Percentiles rank a stretch among this genome's conserved stretches.
Conservation (phyloP, 2,113 vertebrate species). For the Larimichthys polyactis region DNA sequence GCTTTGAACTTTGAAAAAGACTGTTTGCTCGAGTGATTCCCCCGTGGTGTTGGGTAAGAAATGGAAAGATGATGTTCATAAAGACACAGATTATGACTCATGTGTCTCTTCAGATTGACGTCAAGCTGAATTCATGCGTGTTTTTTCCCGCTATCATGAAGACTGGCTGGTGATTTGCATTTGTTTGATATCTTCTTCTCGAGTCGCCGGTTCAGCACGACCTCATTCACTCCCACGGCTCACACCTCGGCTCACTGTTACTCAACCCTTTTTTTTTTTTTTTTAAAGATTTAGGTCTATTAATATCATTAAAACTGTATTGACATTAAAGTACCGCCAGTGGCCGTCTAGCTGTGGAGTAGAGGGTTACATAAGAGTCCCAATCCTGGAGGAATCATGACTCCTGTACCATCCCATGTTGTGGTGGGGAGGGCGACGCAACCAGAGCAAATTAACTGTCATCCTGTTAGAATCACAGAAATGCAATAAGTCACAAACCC, state of each 20-base stretch:
- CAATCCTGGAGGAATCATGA: too few species aligned
- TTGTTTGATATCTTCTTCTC: slow-evolving; percentile 38
- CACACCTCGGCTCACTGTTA: background rate
- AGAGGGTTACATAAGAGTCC: too few species aligned
- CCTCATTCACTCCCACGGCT: slow-evolving; percentile 14
- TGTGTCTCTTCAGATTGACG: background rate
- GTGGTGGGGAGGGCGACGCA: too few species aligned
- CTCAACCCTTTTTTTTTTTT: background rate
- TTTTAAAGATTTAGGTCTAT: background rate
- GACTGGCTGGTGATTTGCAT: slow-evolving; percentile 40
- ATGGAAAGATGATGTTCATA: slow-evolving; percentile 10
- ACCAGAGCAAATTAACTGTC: too few species aligned
- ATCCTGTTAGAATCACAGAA: too few species aligned
- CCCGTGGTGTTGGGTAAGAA: slow-evolving; percentile 4
- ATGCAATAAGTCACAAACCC: too few species aligned
- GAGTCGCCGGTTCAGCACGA: background rate
- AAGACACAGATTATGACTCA: slow-evolving; percentile 34
- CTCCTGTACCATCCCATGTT: too few species aligned
- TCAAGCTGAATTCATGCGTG: slow-evolving; percentile 6
- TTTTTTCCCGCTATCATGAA: background rate
- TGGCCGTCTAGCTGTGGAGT: background rate
- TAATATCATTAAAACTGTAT: background rate
- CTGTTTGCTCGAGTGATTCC: background rate
- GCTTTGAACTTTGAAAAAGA: slow-evolving; percentile 24
- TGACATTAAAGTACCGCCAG: background rate